Percentiles rank a stretch among this genome's conserved stretches.
These are phyloP conservation scores for Spinibarbus caldwelli DNA, from an alignment of 2,797 vertebrate genomes.

Conservation along the genomic window DNA sequence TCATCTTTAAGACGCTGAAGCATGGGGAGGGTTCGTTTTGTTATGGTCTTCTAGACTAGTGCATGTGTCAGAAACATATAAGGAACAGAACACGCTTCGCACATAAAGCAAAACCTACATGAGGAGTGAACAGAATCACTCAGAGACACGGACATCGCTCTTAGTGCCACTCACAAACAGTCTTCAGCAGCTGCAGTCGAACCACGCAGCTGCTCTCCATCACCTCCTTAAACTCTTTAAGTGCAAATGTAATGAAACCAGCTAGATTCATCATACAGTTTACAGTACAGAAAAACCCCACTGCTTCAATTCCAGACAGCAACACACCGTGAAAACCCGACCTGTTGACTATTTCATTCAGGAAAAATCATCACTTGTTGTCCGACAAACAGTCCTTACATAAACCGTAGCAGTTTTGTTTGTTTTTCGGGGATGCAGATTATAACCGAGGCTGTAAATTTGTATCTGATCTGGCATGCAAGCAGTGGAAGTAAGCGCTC, in stretches of 20 bases:
- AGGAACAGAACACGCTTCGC: not conserved
- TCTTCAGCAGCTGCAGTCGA: constrained; percentile 24
- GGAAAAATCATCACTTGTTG: not conserved
- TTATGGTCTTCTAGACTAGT: not conserved
- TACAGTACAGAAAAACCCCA: constrained; percentile 65
- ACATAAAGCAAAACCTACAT: not conserved
- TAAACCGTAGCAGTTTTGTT: constrained; percentile 72
- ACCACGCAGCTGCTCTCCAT: constrained; percentile 21
- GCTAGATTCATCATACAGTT: constrained; percentile 70
- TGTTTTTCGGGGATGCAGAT: constrained; percentile 76
- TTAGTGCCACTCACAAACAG: constrained; percentile 34
- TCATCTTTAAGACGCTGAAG: not conserved
- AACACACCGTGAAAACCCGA: not conserved
- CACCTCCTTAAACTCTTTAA: constrained; percentile 62
- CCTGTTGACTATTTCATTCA: not conserved
- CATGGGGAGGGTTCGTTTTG: not conserved
- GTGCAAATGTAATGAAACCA: constrained; percentile 79
- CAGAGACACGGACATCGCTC: not conserved
- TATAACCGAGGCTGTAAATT: constrained; percentile 77
- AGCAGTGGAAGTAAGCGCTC: constrained; percentile 76
- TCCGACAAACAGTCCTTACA: constrained; percentile 78
- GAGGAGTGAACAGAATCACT: not conserved
- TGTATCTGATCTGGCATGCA: constrained; percentile 88
- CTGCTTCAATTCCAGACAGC: constrained; percentile 4
- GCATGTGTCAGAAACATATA: not conserved